phyloP scores from a whole-genome alignment of 2,113 vertebrate species.

The Chaetura pelagica region DNA sequence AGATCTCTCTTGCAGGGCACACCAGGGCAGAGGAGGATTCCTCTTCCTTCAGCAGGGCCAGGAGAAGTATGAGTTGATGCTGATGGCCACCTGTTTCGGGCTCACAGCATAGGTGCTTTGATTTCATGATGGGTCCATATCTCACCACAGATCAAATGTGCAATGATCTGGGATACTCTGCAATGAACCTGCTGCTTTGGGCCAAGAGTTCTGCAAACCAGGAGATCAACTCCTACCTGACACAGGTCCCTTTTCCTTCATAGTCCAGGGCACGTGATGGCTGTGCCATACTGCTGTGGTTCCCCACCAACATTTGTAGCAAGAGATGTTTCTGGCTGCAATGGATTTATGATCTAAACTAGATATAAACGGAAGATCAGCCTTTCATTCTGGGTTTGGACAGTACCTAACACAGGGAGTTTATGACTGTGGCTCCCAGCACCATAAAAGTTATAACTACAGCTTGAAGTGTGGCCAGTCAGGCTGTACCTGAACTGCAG shows the following conservation, averaged over 20 bases:
- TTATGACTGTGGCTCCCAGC: neutral
- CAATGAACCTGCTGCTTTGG: neutral
- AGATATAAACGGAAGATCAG: neutral
- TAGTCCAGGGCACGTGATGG: rapidly evolving
- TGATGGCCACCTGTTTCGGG: neutral
- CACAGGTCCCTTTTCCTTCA: neutral
- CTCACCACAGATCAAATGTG: neutral
- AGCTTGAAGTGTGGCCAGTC: neutral
- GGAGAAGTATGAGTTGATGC: rapidly evolving
- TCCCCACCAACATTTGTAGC: neutral
- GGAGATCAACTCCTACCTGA: neutral
- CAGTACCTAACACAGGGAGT: neutral
- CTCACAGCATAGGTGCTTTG: neutral
- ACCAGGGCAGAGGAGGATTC: neutral
- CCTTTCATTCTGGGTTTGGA: neutral
- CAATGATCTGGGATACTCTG: neutral
- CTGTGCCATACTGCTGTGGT: neutral
- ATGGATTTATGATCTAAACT: neutral
- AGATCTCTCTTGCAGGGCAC: neutral
- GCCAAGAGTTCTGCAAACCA: neutral
- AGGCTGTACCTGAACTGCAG: neutral
- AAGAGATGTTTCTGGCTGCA: neutral
- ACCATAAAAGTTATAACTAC: neutral
- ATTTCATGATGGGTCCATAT: neutral
- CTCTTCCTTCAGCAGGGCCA: neutral